phyloP scores from a whole-genome alignment of 1,140 invertebrate species.

The Galleria mellonella region DNA sequence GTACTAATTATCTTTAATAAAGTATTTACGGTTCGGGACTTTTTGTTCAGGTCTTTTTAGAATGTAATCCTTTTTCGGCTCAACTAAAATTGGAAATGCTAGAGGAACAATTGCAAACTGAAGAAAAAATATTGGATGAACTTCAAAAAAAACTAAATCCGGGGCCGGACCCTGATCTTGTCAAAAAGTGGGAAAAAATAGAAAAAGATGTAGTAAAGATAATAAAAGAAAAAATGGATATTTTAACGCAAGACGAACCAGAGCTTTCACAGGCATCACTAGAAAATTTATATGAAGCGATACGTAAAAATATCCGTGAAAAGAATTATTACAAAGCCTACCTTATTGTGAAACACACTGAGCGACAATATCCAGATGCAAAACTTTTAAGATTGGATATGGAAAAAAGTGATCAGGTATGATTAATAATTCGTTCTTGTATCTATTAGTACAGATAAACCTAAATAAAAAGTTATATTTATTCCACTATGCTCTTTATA shows the following conservation, averaged over 20 bases:
- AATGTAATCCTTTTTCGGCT: conserved; percentile 84
- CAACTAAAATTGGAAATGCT: conserved; percentile 77
- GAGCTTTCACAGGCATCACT: conserved; percentile 56
- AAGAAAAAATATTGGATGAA: conserved; percentile 76
- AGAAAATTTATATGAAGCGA: conserved; percentile 59
- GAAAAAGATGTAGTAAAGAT: conserved; percentile 45
- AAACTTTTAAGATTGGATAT: conserved; percentile 63
- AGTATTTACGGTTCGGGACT: too few relatives aligned
- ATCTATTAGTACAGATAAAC: not conserved
- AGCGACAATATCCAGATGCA: conserved; percentile 63
- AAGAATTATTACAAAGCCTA: conserved; percentile 67
- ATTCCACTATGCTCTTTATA: too few relatives aligned
- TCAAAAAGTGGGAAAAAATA: conserved; percentile 65
- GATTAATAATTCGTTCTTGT: not conserved
- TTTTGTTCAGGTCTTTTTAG: conserved; percentile 76
- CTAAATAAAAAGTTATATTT: too few relatives aligned
- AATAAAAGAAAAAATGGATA: conserved; percentile 60
- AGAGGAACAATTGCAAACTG: conserved; percentile 74
- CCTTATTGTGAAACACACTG: conserved; percentile 61
- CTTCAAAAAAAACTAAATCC: conserved; percentile 74
- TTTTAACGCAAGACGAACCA: conserved; percentile 62
- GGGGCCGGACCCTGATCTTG: conserved; percentile 47
- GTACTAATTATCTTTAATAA: too few relatives aligned
- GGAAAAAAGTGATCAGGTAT: conserved; percentile 69
- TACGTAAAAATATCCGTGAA: conserved; percentile 46